Conservation (phyloP, 2,888 invertebrate species). For the Panorpa germanica region DNA sequence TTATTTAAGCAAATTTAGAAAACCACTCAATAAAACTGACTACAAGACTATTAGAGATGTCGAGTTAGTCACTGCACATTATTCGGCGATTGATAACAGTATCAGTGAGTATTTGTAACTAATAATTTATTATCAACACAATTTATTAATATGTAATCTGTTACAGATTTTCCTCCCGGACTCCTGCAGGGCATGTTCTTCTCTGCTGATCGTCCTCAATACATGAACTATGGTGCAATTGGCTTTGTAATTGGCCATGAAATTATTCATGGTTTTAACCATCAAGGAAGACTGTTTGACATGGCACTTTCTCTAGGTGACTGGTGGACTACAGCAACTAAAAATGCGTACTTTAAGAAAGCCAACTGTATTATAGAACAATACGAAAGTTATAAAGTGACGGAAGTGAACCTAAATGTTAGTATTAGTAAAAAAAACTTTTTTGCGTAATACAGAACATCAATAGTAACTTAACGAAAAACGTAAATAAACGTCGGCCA, state of each 20-base stretch:
- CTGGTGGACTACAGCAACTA: conserved; percentile 53
- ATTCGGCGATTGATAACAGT: conserved; percentile 38
- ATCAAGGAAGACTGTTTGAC: conserved; percentile 45
- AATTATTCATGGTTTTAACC: conserved; percentile 47
- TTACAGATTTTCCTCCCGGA: conserved; percentile 55
- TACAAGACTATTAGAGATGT: conserved; percentile 27
- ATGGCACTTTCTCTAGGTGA: conserved; percentile 52
- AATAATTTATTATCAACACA: too few species aligned
- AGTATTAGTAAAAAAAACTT: too few species aligned
- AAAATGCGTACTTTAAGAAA: conserved; percentile 35
- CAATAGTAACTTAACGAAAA: too few species aligned
- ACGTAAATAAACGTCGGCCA: too few species aligned
- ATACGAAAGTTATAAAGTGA: conserved; percentile 29
- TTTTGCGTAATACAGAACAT: too few species aligned
- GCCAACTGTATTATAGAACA: conserved; percentile 31
- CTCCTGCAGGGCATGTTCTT: conserved; percentile 55
- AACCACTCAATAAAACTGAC: conserved; percentile 27
- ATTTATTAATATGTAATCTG: too few species aligned
- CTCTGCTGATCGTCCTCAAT: conserved; percentile 45
- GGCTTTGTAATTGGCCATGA: conserved; percentile 53
- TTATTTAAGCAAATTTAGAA: conserved; percentile 25
- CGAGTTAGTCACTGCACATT: conserved; percentile 41
- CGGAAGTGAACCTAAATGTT: too few species aligned
- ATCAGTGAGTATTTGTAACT: conserved; percentile 37
- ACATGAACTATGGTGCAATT: conserved; percentile 50